Evolutionary conservation across 2,888 invertebrate species (phyloP), one percentile per base, ranked within the genome.

Genomic region (Diarsia dahlii): DNA sequence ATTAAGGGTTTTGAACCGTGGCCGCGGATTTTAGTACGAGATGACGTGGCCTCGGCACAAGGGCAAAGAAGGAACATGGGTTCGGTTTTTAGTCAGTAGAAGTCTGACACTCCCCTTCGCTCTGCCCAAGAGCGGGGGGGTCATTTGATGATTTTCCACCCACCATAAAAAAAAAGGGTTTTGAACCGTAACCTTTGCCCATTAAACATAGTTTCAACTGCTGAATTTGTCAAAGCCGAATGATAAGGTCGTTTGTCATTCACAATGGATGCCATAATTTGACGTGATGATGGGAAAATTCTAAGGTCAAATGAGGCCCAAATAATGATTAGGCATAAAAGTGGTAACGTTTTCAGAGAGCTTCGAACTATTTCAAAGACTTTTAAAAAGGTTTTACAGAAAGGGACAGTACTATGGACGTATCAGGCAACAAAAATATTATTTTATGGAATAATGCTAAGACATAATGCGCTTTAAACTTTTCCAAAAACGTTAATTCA

Each of bases 141-240:
- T n/a, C n/a, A n/a, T n/a, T n/a, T n/a, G n/a, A n/a, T n/a, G n/a
- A n/a, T n/a, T n/a, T n/a, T n/a, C n/a, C n/a, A n/a, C n/a, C n/a
- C n/a, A n/a, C n/a, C n/a, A n/a, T n/a, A n/a, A n/a, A n/a, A n/a
- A n/a, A n/a, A n/a, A 15, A 28, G 28, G 15, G 15, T 58, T 68
- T 50, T 71, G 20, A 13, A 23, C 52, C 39, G 48, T 18, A 18
- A 75, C 20, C 46, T 74, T 62, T 58, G 45, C n/a, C 39, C 10
- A 76, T 39, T 46, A 12, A 23, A 0, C 6, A 39, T 39, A 8
- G 45, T 46, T 60, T 12, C 20, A 46, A 23, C 15, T 52, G 20
- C 23, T 60, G 46, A 70, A 62, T 56, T 45, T 76, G n/a, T 76
- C 18, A 66, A 23, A 56, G 28, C 5, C 13, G 15, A 52, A 28